phyloP scores from a whole-genome alignment of 2,113 vertebrate species.

The Corythornis madagascariensis region DNA sequence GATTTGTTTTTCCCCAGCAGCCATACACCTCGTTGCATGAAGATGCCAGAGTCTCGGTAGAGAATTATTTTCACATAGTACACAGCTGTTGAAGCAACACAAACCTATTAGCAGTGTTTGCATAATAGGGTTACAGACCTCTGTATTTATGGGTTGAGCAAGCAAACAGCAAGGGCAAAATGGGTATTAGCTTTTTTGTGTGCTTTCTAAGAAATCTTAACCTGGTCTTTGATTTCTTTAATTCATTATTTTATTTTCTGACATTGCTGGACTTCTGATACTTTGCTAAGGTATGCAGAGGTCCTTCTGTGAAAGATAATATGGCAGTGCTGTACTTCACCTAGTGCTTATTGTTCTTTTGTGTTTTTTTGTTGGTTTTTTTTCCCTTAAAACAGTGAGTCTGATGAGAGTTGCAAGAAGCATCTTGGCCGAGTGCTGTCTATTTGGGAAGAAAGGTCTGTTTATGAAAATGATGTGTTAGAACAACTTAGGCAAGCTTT shows the following conservation, averaged over 20 bases:
- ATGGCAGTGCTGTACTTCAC: background rate
- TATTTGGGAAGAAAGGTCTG: conserved; percentile 98
- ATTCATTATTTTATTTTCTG: background rate
- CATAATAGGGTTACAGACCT: background rate
- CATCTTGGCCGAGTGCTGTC: conserved; percentile 93
- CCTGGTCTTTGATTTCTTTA: background rate
- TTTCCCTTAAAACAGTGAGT: conserved; percentile 79
- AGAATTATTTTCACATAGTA: background rate
- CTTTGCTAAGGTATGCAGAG: background rate
- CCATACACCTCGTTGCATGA: background rate
- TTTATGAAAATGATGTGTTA: conserved; percentile 94
- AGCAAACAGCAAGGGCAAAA: background rate
- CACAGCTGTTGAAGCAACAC: background rate
- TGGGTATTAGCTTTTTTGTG: accelerated
- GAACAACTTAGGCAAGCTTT: conserved; percentile 92
- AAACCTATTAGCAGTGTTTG: background rate
- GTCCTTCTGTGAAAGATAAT: background rate
- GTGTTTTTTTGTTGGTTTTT: background rate
- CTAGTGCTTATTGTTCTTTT: background rate
- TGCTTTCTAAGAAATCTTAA: background rate
- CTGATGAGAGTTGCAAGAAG: conserved; percentile 95
- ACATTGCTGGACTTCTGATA: background rate
- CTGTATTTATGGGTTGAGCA: background rate
- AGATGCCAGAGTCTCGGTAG: background rate
- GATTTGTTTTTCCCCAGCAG: background rate